phyloP scores from a whole-genome alignment of 2,888 invertebrate species.

The Erebia ligea region DNA sequence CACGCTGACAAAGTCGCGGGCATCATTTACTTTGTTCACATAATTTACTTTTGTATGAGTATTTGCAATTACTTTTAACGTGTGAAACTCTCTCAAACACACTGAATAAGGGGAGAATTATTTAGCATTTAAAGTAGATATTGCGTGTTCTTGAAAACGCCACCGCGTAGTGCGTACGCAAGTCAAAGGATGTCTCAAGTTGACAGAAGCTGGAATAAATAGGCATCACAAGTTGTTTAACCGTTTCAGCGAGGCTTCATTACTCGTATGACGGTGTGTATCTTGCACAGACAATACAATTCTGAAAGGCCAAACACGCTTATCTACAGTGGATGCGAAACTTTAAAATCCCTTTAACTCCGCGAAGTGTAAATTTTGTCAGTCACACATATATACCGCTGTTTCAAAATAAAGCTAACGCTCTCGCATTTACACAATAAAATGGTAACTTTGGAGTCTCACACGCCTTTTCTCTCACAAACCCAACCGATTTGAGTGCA shows the following conservation, averaged over 20 bases:
- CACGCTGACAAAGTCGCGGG: no score
- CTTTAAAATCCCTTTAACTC: conserved; percentile 28
- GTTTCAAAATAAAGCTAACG: conserved; percentile 40
- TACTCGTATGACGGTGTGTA: conserved; percentile 7
- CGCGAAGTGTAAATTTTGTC: conserved; percentile 32
- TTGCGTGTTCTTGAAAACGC: conserved; percentile 5
- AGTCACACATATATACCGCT: conserved; percentile 27
- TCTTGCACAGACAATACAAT: conserved; percentile 19
- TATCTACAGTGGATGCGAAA: conserved; percentile 24
- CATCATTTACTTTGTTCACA: not conserved
- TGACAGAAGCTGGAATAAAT: conserved; percentile 17
- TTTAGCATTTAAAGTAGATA: conserved; percentile 12
- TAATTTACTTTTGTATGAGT: not conserved
- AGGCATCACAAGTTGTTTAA: conserved; percentile 16
- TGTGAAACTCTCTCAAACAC: not conserved
- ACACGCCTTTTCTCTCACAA: conserved; percentile 39
- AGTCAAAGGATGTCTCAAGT: conserved; percentile 16
- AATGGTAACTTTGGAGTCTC: conserved; percentile 46
- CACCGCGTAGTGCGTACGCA: not conserved
- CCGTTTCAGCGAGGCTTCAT: conserved; percentile 15
- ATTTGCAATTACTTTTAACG: not conserved
- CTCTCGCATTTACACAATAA: conserved; percentile 42
- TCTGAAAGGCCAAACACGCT: conserved; percentile 15
- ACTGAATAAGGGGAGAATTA: conserved; percentile 11
- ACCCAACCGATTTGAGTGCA: conserved; percentile 48